Conservation (phyloP, 2,113 vertebrate species). For the Seriola quinqueradiata region DNA sequence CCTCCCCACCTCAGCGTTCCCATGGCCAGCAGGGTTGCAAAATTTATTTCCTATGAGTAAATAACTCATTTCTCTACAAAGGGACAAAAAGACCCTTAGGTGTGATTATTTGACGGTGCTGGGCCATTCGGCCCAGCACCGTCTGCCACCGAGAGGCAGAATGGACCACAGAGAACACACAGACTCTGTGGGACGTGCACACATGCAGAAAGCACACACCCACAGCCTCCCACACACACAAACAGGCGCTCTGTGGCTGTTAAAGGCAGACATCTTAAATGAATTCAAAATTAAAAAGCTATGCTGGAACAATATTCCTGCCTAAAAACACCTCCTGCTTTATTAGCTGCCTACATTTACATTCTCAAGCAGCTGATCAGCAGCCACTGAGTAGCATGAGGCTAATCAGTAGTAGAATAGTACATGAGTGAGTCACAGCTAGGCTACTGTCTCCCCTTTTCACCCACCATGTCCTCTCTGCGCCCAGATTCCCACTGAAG, state of each 20-base stretch:
- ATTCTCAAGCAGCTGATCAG: conserved; percentile 24
- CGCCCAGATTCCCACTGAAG: conserved; percentile 45
- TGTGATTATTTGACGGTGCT: conserved; percentile 35
- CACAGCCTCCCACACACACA: background rate
- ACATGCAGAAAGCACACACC: conserved; percentile 5
- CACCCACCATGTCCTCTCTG: conserved; percentile 45
- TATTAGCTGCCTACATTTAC: background rate
- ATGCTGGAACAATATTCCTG: background rate
- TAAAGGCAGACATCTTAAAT: background rate
- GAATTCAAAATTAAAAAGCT: background rate
- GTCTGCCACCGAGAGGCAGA: no score
- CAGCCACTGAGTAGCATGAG: conserved; percentile 27
- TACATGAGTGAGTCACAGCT: conserved; percentile 38
- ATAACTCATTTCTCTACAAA: conserved; percentile 67
- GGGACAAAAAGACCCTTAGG: conserved; percentile 41
- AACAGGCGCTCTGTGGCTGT: background rate
- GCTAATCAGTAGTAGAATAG: conserved; percentile 47
- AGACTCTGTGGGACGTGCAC: background rate
- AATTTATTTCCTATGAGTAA: conserved; percentile 71
- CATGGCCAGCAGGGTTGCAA: conserved; percentile 36
- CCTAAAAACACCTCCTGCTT: background rate
- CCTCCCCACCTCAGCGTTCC: conserved; percentile 23
- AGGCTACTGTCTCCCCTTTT: conserved; percentile 18
- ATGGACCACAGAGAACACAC: background rate
- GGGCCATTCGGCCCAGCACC: no score